A percentile compares a stretch with the other conserved stretches of the same genome.
Evolutionary conservation across 1,140 invertebrate genomes (phyloP).

Genomic region (Nephila pilipes): DNA sequence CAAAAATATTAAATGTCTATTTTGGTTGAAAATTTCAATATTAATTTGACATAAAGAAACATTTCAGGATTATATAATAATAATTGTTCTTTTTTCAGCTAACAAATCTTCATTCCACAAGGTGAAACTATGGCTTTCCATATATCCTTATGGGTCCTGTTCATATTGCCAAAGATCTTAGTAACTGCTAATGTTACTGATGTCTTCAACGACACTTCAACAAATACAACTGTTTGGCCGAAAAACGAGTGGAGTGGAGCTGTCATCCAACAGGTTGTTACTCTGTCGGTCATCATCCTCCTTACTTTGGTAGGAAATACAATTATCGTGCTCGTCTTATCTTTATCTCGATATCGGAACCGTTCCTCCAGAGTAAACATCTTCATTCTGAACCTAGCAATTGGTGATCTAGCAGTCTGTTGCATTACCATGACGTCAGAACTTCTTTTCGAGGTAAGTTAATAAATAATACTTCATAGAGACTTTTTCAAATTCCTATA

Average conservation of each 20-base stretch:
- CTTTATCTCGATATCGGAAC: conserved; percentile 81
- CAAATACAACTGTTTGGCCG: conserved; percentile 3
- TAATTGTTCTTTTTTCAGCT: not conserved
- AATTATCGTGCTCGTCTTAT: conserved; percentile 81
- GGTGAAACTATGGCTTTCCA: conserved; percentile 3
- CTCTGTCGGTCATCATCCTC: conserved; percentile 81
- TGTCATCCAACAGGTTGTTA: conserved; percentile 81
- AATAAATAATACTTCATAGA: not conserved
- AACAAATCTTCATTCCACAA: not conserved
- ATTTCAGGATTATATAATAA: not conserved
- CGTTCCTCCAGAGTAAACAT: conserved; percentile 82
- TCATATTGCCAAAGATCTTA: conserved; percentile 30
- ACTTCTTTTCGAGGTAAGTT: conserved; percentile 81
- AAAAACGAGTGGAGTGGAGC: conserved; percentile 80
- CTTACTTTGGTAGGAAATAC: conserved; percentile 82
- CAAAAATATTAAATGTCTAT: no score
- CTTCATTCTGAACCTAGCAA: conserved; percentile 82
- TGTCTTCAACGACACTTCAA: not conserved
- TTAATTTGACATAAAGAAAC: no score
- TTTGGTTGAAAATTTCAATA: no score
- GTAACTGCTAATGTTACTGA: not conserved
- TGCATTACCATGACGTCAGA: conserved; percentile 82
- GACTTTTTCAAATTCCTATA: not conserved
- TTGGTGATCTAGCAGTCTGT: conserved; percentile 82
- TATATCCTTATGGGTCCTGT: not conserved